A percentile compares a stretch with the other conserved stretches of the same genome.
Evolutionary conservation across 2,113 vertebrate species (phyloP).

Genomic region (Bubo scandiacus): DNA sequence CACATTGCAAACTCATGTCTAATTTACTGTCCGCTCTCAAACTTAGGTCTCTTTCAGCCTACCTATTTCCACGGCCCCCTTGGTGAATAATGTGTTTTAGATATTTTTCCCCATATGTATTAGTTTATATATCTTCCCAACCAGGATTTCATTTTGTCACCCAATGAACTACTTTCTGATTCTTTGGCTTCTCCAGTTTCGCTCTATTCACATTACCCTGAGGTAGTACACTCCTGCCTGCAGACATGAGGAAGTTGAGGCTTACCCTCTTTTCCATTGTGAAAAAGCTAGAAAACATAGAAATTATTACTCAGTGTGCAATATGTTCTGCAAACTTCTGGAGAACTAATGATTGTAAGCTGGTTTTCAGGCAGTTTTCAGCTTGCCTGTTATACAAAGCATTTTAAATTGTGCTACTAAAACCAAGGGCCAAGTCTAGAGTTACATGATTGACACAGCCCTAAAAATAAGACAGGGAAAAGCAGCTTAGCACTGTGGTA

Average conservation of each 20-base stretch:
- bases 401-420: neutral
- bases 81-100: neutral
- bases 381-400: neutral
- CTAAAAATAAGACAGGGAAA: neutral
- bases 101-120: neutral
- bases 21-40: neutral
- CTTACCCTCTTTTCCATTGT: neutral
- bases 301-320: neutral
- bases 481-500: neutral
- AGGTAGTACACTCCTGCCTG: neutral
- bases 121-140: neutral
- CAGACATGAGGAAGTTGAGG: neutral
- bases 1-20: slow-evolving; percentile 10
- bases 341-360: neutral
- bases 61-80: neutral
- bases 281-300: neutral
- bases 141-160: neutral
- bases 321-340: neutral
- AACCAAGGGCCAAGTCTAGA: neutral
- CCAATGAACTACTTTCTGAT: neutral
- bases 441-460: neutral
- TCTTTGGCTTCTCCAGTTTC: neutral
- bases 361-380: neutral
- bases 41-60: neutral
- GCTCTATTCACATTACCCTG: neutral